These are phyloP conservation scores for Melanchra persicariae DNA, from an alignment of 2,888 invertebrate species.

Conservation along the genomic window DNA sequence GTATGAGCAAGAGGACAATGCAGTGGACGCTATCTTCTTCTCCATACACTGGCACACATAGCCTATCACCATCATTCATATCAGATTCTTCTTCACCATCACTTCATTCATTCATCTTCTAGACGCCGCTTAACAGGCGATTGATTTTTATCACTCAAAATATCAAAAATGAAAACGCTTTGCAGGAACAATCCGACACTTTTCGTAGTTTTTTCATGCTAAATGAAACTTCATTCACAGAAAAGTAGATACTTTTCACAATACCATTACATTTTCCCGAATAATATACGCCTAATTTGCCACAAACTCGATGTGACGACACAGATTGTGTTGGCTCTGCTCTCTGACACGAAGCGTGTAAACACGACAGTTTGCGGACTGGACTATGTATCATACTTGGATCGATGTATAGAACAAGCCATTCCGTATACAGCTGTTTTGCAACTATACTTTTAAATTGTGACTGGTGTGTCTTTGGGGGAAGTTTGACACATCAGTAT, in stretches of 20 bases:
- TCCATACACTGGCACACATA: conserved; percentile 16
- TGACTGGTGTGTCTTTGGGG: not conserved
- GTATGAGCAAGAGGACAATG: conserved; percentile 8
- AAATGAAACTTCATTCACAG: not conserved
- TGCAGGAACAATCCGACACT: too few relatives aligned
- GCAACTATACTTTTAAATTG: not conserved
- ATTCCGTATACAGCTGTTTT: not conserved
- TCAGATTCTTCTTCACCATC: not conserved
- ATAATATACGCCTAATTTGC: conserved; percentile 14
- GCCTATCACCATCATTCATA: not conserved
- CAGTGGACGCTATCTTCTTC: not conserved
- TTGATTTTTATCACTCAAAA: not conserved
- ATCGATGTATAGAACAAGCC: not conserved
- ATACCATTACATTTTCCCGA: not conserved
- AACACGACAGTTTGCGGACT: conserved; percentile 22
- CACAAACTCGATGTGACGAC: conserved; percentile 9
- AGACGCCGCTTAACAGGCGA: not conserved
- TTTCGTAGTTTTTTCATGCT: too few relatives aligned
- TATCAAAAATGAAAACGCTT: too few relatives aligned
- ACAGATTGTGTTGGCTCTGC: conserved; percentile 20
- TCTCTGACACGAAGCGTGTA: conserved; percentile 24
- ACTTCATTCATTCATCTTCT: not conserved
- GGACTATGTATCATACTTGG: conserved; percentile 6
- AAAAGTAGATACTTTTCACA: not conserved
- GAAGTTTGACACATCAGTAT: not conserved